Base-by-base conservation (phyloP, 2,888 invertebrate species). In the Lasius platythorax region DNA sequence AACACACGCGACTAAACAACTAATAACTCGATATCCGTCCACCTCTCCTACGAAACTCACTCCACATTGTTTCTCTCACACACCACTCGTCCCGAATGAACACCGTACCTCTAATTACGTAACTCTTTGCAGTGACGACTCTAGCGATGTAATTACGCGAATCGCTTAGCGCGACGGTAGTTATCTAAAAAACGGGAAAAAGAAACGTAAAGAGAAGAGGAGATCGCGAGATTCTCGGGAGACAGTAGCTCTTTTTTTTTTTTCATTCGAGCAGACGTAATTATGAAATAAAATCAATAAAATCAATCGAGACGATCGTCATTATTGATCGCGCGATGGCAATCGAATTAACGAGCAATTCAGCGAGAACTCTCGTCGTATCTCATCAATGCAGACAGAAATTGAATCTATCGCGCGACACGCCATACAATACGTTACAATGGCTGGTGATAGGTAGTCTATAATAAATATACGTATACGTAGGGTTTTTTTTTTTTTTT, bases 1-100 rank as follows among this genome's bases (percentile, higher is more conserved):
- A 92, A 92, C 89, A 90, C 89, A 90, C 87, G 88, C 87, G 85
- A 92, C 89, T 90, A 91, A 92, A 90, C 84, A 88, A 89, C 85
- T 82, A 92, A 87, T 92, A 92, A 90, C 89, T 91, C 87, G 87
- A 91, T 23, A 23, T 91, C 88, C 87, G 88, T 91, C 90, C 89
- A 88, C 90, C 90, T 91, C 86, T 91, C 90, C 88, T 90, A 89
- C 85, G 85, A 87, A 83, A 88, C 87, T 89, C 84, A 91, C 87
- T 89, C 76, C 61, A 37, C 61, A 28, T 76, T 56, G 50, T 73
- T 58, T 82, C 84, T 75, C 79, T 79, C 53, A 43, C 66, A 11
- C 37, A 61, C 23, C 23, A 43, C 37, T 58, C 40, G 50, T 82
- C 33, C 53, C 50, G 37, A 50, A 75, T 33, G 72, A 46, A 53